Evolutionary conservation across 2,888 invertebrate species (phyloP).

Genomic region (Drosophila imparisetae): DNA sequence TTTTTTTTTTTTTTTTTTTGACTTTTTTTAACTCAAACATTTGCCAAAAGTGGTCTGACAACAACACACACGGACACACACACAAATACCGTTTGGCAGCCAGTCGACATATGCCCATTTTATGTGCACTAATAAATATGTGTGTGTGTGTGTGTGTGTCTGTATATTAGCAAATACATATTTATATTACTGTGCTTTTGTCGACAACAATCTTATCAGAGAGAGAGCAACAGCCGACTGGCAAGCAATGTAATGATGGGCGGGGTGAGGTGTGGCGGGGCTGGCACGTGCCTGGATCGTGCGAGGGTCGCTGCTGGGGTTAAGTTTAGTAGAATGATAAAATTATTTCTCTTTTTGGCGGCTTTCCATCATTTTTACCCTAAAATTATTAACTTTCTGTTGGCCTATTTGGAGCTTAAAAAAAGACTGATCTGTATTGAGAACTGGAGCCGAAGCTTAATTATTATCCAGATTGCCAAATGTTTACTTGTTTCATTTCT

Average conservation of each 20-base stretch:
- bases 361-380: constrained; percentile 26
- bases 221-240: constrained; percentile 22
- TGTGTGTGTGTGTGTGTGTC: constrained; percentile 13
- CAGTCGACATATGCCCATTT: constrained; percentile 1
- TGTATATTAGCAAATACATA: background rate
- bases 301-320: constrained; percentile 45
- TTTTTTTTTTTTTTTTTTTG: background rate
- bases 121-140: constrained; percentile 4
- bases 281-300: constrained; percentile 4
- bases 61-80: constrained; percentile 26
- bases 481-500: background rate
- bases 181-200: constrained; percentile 50
- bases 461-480: too few relatives aligned
- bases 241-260: background rate
- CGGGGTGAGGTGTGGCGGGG: background rate
- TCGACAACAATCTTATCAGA: constrained; percentile 70
- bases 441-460: background rate
- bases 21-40: constrained; percentile 25
- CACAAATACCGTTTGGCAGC: constrained; percentile 30
- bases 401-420: background rate
- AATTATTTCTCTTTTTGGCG: constrained; percentile 4
- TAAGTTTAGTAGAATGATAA: constrained; percentile 13
- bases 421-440: background rate
- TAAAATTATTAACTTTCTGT: constrained; percentile 21
- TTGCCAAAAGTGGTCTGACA: constrained; percentile 63